Evolutionary conservation across 2,888 invertebrate genomes (phyloP).

Genomic region (Lymantria monacha): DNA sequence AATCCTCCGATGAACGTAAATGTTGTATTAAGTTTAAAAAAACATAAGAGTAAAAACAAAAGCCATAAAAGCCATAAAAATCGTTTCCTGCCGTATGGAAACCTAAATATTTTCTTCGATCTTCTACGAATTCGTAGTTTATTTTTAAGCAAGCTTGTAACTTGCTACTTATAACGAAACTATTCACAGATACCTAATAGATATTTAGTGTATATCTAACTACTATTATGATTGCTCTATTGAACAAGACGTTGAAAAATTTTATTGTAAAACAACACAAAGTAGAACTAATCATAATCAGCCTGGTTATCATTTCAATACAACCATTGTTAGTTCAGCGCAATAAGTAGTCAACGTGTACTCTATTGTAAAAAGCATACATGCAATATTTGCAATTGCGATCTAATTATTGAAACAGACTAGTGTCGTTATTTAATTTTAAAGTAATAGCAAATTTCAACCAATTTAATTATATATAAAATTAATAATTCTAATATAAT

Average conservation of each 20-base stretch:
- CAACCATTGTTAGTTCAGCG: conserved; percentile 43
- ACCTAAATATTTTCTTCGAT: too few species aligned
- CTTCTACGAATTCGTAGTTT: too few species aligned
- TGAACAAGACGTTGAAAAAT: neutral
- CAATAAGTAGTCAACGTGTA: conserved; percentile 33
- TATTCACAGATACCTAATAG: too few species aligned
- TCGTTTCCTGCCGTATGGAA: too few species aligned
- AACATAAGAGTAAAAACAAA: too few species aligned
- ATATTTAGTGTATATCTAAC: too few species aligned
- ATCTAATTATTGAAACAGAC: conserved; percentile 17
- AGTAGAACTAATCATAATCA: conserved; percentile 4
- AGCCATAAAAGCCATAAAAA: too few species aligned
- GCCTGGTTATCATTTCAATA: conserved; percentile 53
- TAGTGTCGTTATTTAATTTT: neutral
- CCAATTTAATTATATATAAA: neutral
- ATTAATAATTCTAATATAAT: neutral
- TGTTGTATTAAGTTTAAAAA: too few species aligned
- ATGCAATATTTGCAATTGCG: conserved; percentile 19
- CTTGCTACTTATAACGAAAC: too few species aligned
- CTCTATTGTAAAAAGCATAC: conserved; percentile 34
- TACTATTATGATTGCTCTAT: neutral
- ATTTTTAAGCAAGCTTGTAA: too few species aligned
- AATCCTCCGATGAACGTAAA: too few species aligned
- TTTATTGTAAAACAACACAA: conserved; percentile 10
- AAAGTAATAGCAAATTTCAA: too few species aligned